Evolutionary conservation across 2,113 vertebrate species (phyloP), one percentile per base, ranked within the genome.

Genomic region (Vulpes lagopus): DNA sequence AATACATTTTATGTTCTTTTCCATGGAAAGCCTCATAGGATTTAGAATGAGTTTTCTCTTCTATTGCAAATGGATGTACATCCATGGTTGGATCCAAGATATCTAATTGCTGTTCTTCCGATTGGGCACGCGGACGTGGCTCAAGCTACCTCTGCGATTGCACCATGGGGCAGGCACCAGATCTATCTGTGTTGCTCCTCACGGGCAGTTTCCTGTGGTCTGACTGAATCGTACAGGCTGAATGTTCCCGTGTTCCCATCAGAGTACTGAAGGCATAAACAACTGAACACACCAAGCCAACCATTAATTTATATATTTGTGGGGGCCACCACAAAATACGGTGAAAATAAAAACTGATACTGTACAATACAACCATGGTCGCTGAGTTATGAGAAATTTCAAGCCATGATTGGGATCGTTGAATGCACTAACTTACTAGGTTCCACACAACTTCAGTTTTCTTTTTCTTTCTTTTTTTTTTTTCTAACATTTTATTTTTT

Each of bases 381-480:
- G 11, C 27, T n/a, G 19, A 67, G 19, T 67, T 82, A n/a, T 2
- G 14, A 73, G 82, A 96, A 95, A 94, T 93, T 93, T 93, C 59
- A 97, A 53, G 55, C n/a, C 92, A 16, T 65, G 62, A 55, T 49
- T 25, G n/a, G 51, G 35, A 84, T 55, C 35, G 73, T 32, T 89
- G 30, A 74, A 91, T 92, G 96, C 82, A 59, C 49, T 91, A 64
- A 85, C 20, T 90, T 81, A 65, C 15, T 81, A 80, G 20, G 20
- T 84, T 81, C 84, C 30, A 71, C 60, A 67, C 25, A 67, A 78
- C 71, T 43, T n/a, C 14, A 23, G 49, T 85, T 95, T 94, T 90
- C n/a, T 69, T 43, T 43, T 35, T 35, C 35, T 35, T 35, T 35
- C 2, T 35, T 43, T 43, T 43, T 43, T 43, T 43, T 43, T 43